phyloP scores from a whole-genome alignment of 2,888 invertebrate species.

The Synanthedon andrenaeformis region DNA sequence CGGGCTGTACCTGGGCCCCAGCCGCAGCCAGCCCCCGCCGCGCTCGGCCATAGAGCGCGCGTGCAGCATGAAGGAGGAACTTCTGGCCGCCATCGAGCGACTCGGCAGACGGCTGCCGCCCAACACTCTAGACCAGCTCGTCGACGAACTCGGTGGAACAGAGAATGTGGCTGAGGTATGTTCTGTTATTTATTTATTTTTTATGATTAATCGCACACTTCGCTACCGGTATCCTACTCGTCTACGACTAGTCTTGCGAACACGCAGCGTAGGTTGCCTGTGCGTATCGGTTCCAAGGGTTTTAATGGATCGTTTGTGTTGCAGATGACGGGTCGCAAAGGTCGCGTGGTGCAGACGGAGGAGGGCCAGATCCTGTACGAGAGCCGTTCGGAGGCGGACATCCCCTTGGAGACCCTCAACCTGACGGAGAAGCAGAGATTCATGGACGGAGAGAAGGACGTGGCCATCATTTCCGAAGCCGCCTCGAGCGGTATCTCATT shows the following conservation, averaged over 20 bases:
- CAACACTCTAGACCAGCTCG: constrained; percentile 97
- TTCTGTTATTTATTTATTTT: too few relatives aligned
- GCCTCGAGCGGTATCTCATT: constrained; percentile 98
- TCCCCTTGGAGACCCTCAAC: constrained; percentile 96
- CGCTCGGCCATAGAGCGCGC: constrained; percentile 90
- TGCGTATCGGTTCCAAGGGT: too few relatives aligned
- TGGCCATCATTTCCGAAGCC: constrained; percentile 99
- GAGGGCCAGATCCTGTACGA: constrained; percentile 95
- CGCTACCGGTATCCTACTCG: too few relatives aligned
- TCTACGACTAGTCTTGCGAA: too few relatives aligned
- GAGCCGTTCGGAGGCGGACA: constrained; percentile 93
- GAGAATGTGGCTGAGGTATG: constrained; percentile 94
- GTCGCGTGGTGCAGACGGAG: constrained; percentile 91
- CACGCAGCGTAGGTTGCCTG: too few relatives aligned
- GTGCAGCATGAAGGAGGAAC: constrained; percentile 92
- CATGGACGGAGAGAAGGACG: constrained; percentile 98
- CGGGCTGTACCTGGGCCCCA: constrained; percentile 47
- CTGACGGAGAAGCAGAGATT: constrained; percentile 91
- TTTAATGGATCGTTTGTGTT: background rate
- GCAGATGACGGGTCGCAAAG: constrained; percentile 97
- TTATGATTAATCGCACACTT: too few relatives aligned
- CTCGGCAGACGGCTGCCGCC: constrained; percentile 91
- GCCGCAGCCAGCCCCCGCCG: constrained; percentile 72
- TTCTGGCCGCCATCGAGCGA: constrained; percentile 83
- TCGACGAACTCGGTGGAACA: constrained; percentile 97